Evolutionary conservation across 2,888 invertebrate species (phyloP).

Genomic region (Phalera bucephala): DNA sequence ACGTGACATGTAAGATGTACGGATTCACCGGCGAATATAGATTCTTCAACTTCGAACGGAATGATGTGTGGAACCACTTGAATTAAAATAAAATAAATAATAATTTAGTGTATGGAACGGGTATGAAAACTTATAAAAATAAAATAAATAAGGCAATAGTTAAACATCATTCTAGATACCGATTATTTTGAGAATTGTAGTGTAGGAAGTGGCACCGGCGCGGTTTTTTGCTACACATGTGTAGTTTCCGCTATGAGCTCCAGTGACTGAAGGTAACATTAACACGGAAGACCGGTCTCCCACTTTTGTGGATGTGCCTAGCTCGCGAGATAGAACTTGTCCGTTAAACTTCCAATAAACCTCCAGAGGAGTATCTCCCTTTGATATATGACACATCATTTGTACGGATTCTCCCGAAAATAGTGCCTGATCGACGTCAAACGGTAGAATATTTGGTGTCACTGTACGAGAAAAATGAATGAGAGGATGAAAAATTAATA

Average conservation of each 20-base stretch:
- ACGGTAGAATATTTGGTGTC: conserved; percentile 85
- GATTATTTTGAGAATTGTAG: conserved; percentile 78
- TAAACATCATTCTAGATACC: conserved; percentile 50
- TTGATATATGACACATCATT: conserved; percentile 84
- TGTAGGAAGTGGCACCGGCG: conserved; percentile 76
- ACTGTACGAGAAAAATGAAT: conserved; percentile 48
- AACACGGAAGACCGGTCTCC: conserved; percentile 75
- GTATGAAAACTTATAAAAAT: conserved; percentile 18
- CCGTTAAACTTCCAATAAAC: conserved; percentile 86
- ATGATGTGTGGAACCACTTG: conserved; percentile 85
- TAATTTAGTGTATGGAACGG: conserved; percentile 4
- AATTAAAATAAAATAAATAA: conserved; percentile 35
- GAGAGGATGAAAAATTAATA: conserved; percentile 31
- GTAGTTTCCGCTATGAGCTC: conserved; percentile 82
- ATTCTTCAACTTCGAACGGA: conserved; percentile 86
- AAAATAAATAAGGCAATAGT: conserved; percentile 19
- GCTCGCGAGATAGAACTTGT: conserved; percentile 60
- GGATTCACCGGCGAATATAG: conserved; percentile 86
- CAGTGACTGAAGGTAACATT: conserved; percentile 74
- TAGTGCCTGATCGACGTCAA: conserved; percentile 84
- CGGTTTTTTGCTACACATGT: conserved; percentile 81
- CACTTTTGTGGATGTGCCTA: conserved; percentile 73
- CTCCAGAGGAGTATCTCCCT: conserved; percentile 86
- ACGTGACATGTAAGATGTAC: conserved; percentile 86
- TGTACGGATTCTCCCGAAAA: conserved; percentile 85